Evolutionary conservation across 2,888 invertebrate species (phyloP), one percentile per base, ranked within the genome.

Genomic region (Imbricaverruca yamaguchii): DNA sequence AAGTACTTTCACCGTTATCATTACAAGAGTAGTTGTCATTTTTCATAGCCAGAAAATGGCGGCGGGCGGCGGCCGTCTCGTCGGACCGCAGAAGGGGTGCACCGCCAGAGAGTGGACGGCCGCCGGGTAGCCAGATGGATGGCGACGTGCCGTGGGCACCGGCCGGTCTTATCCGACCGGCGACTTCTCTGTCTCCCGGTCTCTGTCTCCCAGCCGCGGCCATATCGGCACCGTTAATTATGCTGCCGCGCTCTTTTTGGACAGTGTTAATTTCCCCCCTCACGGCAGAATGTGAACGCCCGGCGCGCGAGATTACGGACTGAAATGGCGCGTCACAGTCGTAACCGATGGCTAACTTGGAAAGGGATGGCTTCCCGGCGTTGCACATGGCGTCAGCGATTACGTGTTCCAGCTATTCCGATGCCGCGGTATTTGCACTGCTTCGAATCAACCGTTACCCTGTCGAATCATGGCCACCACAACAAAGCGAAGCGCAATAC

Each of bases 1-100:
- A 74, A 74, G 55, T 55, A 21, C 74, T 74, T 21, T 74, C 55
- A 55, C 74, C 74, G 55, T 55, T 74, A 74, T 74, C 74, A 55
- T 74, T 74, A 74, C 74, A 55, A 21, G 55, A 74, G 53, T 13
- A 21, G 55, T 55, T 53, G 74, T 12, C 74, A 55, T 74, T 74
- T 74, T 74, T 74, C 74, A 74, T 55, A 55, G 15, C 23, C 15
- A 55, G 74, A 53, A 74, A 74, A 74, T 74, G 55, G 74, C 55
- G 74, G 74, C 74, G 55, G 74, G 12, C 59, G 11, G 59, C 7
- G 59, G 59, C 3, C 11, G 59, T 59, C 15, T 7, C 39, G 39
- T 39, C 39, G 39, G 39, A 39, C 39, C 39, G 7, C 59, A 18
- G 69, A 53, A 74, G 12, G 74, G 74, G 74, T 53, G 53, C 18